These are phyloP conservation scores for Oryzias curvinotus DNA, from an alignment of 2,113 vertebrate species.

Conservation along the genomic window DNA sequence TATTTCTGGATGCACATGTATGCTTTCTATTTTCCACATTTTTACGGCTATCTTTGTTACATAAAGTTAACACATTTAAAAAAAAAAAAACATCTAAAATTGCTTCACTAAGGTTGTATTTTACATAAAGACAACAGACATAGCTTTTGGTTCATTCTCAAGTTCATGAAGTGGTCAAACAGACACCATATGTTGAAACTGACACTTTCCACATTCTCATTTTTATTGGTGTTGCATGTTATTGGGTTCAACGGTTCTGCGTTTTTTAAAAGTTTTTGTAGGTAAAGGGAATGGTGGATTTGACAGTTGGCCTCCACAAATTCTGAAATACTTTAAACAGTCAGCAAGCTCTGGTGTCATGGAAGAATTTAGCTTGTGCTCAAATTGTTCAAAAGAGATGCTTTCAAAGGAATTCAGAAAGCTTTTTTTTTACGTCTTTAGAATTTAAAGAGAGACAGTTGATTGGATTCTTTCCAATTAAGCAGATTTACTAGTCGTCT, in stretches of 20 bases:
- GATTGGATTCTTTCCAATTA: conserved; percentile 45
- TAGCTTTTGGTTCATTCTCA: too few species aligned
- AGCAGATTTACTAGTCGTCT: conserved; percentile 31
- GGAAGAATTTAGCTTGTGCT: background rate
- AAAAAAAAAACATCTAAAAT: too few species aligned
- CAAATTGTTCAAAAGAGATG: conserved; percentile 11
- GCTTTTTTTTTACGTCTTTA: conserved; percentile 4
- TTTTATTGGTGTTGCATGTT: background rate
- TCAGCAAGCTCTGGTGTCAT: conserved; percentile 1
- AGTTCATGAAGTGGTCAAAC: too few species aligned
- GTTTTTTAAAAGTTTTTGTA: background rate
- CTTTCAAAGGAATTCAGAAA: conserved; percentile 25
- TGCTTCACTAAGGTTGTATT: too few species aligned
- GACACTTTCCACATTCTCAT: background rate
- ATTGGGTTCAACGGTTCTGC: background rate
- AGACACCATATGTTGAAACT: background rate
- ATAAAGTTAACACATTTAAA: too few species aligned
- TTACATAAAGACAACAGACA: too few species aligned
- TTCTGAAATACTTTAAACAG: background rate
- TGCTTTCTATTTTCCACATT: too few species aligned
- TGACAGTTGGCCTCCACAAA: background rate
- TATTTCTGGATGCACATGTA: too few species aligned
- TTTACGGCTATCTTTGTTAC: too few species aligned
- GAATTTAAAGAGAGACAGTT: conserved; percentile 18
- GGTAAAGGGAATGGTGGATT: background rate